Percentiles rank a stretch among this genome's conserved stretches.
Evolutionary conservation across 1,140 invertebrate genomes (phyloP).

Genomic region (Octopus bimaculoides): DNA sequence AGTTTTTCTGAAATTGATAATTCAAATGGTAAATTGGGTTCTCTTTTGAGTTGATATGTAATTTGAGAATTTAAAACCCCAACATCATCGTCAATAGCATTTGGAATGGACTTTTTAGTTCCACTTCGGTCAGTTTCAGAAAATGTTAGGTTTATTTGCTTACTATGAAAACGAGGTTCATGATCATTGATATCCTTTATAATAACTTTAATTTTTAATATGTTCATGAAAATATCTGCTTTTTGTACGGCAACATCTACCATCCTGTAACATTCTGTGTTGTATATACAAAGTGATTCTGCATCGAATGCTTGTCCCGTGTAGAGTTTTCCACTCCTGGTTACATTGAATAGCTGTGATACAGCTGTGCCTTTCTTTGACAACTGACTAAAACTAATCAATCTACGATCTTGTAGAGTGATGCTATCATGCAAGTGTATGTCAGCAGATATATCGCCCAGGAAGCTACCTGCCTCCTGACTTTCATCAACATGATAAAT

Average conservation of each 20-base stretch:
- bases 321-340: not conserved
- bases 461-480: not conserved
- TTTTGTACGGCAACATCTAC: not conserved
- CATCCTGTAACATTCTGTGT: not conserved
- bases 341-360: not conserved
- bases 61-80: constrained; percentile 62
- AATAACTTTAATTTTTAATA: constrained; percentile 33
- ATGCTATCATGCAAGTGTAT: not conserved
- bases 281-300: not conserved
- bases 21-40: constrained; percentile 45
- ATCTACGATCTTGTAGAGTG: not conserved
- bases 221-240: not conserved
- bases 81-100: constrained; percentile 56
- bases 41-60: constrained; percentile 35
- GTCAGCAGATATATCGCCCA: not conserved
- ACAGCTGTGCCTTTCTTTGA: not conserved
- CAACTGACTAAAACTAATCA: not conserved
- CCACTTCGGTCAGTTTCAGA: constrained; percentile 55
- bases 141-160: constrained; percentile 33
- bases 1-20: constrained; percentile 33
- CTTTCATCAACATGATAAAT: not conserved
- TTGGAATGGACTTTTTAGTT: constrained; percentile 69
- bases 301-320: not conserved
- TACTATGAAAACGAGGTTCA: constrained; percentile 71
- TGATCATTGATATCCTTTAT: constrained; percentile 87